Evolutionary conservation across 2,797 vertebrate species (phyloP).

Genomic region (Tragelaphus eurycerus): DNA sequence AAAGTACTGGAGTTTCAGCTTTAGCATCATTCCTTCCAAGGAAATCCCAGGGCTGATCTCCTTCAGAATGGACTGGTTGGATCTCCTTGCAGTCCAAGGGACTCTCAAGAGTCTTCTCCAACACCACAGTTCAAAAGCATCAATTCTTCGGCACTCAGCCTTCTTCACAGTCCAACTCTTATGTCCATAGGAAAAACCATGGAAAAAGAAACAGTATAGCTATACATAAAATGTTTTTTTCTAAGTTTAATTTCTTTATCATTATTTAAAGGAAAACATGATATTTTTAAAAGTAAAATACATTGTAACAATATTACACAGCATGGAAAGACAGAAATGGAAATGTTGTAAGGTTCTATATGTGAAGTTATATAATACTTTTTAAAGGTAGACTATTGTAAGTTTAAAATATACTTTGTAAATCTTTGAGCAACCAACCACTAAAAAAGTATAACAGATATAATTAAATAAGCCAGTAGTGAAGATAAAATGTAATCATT

Average conservation of each 20-base stretch:
- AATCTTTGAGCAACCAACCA: not conserved
- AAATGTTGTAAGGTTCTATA: not conserved
- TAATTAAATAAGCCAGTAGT: not conserved
- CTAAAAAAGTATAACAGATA: not conserved
- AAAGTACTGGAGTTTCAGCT: too few species aligned
- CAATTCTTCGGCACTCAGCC: too few species aligned
- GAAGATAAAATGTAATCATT: not conserved
- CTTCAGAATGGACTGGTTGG: too few species aligned
- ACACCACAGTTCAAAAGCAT: too few species aligned
- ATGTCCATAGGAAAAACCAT: too few species aligned
- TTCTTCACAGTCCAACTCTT: too few species aligned
- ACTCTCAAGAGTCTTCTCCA: too few species aligned
- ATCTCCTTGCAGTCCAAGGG: too few species aligned
- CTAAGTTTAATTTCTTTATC: not conserved
- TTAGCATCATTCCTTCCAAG: too few species aligned
- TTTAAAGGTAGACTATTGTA: not conserved
- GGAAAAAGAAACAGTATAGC: not conserved
- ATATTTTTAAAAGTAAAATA: not conserved
- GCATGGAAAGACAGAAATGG: not conserved
- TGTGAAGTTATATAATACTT: not conserved
- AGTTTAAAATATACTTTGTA: not conserved
- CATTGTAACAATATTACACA: not conserved
- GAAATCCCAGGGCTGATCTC: too few species aligned
- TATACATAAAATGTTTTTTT: not conserved
- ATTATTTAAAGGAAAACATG: not conserved